Base-by-base conservation (phyloP, 2,797 vertebrate genomes). In the Micropoecilia bifurca region DNA sequence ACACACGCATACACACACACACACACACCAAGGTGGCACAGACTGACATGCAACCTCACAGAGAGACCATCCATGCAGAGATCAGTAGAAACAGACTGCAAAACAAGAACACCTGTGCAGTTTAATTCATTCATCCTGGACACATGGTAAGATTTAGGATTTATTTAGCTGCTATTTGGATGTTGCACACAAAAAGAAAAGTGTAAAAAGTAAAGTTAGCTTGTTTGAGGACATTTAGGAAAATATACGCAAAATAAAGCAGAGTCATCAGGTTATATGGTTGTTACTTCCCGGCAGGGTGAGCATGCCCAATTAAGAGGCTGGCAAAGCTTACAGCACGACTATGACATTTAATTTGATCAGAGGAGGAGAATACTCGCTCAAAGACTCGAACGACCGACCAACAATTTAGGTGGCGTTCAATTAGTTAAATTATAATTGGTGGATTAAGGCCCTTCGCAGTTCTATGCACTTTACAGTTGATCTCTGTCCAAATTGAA, bases 41-140 rank as follows among this genome's bases (percentile, higher is more conserved):
- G 45, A 76, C 48, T 69, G 43, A 82, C 71, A 73, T n/a, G 43
- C 48, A 74, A 63, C 36, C 75, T 57, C 81, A 87, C 73, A 83
- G 9, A 76, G 55, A 76, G 69, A 77, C 50, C 33, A 50, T 57
- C 39, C 50, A 81, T 9, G 57, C 73, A 53, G 9, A n/a, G 73
- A 83, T 68, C 75, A 80, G 74, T 16, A 39, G 46, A 74, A 74
- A 78, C 43, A 53, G 47, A 79, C 66, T 74, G 80, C 75, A 57
- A 53, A 59, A 69, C 53, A 77, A 16, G 43, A 80, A 50, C 75
- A 57, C 43, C 50, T 77, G 79, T 46, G 73, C 16, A 28, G 39
- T 39, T 76, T 75, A 41, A 46, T 81, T 78, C 43, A 61, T 72
- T 76, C 69, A 76, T 4, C n/a, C 43, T 41, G 57, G 30, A 66